Evolutionary conservation across 1,140 invertebrate genomes (phyloP), one percentile per base, ranked within the genome.

Genomic region (Akabosia matsudoensis): DNA sequence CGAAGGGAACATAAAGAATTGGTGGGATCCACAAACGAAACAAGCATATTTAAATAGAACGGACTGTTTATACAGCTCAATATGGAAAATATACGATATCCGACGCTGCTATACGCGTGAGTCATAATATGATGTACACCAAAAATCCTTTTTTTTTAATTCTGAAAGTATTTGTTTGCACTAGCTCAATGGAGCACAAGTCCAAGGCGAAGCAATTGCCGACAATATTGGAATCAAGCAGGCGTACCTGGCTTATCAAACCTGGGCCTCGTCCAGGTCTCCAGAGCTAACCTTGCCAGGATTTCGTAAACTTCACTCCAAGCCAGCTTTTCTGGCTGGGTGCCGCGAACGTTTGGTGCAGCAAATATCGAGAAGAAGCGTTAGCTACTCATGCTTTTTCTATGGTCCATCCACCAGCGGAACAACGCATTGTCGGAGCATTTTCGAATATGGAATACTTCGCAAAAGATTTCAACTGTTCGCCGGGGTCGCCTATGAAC

Each of bases 61-160:
- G 0, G 84, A 90, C 78, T 92, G 91, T 82, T 90, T 92, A n/a
- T 74, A 88, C 92, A 45, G 85, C 90, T 26, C 91, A 92, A 80
- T 92, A 92, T 83, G 86, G 87, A 45, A 45, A 45, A 10, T 45
- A 45, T 45, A 45, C 37, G 7, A 18, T 45, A 10, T 10, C 7
- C 7, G 37, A 45, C 7, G 7, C 18, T 7, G 37, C 7, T 18
- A 45, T 45, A 18, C 37, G 18, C 37, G 37, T 45, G 18, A 45
- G 37, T 45, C 18, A 10, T 45, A 10, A 18, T 18, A 18, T 45
- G 37, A 7, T 10, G 37, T n/a, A n/a, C n/a, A n/a, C n/a, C n/a
- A n/a, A n/a, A n/a, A n/a, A n/a, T n/a, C n/a, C n/a, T n/a, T n/a
- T n/a, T n/a, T n/a, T n/a, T n/a, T n/a, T n/a, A n/a, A 45, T 45